Conservation (phyloP, 2,888 invertebrate genomes). For the Polydrusus pterygomalis region DNA sequence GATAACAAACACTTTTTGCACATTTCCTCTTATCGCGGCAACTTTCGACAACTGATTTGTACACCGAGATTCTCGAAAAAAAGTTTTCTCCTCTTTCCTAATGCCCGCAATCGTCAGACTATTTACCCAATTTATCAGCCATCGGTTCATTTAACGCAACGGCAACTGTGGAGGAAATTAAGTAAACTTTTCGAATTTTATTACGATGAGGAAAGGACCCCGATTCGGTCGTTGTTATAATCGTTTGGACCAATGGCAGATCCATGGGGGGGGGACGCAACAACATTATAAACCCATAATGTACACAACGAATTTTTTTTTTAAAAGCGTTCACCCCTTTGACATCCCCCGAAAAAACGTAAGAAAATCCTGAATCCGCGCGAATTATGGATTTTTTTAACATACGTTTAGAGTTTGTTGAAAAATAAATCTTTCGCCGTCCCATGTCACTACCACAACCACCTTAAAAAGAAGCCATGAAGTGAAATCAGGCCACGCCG, state of each 20-base stretch:
- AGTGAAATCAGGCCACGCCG: too few species aligned
- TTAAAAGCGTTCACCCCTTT: too few species aligned
- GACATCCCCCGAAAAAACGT: too few species aligned
- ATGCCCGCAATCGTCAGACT: slow-evolving; percentile 44
- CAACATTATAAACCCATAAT: too few species aligned
- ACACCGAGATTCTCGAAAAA: slow-evolving; percentile 18
- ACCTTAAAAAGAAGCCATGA: too few species aligned
- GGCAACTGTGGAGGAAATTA: slow-evolving; percentile 50
- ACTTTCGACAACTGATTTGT: slow-evolving; percentile 3
- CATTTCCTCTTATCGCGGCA: not conserved
- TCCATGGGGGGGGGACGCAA: too few species aligned
- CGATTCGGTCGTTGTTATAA: slow-evolving; percentile 33
- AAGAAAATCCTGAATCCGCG: too few species aligned
- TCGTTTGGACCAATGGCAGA: slow-evolving; percentile 5
- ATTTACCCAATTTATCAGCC: slow-evolving; percentile 56
- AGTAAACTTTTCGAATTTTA: slow-evolving; percentile 49
- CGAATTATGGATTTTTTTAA: too few species aligned
- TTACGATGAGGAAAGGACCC: slow-evolving; percentile 36
- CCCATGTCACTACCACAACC: too few species aligned
- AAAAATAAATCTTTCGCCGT: too few species aligned
- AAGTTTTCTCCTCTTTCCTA: slow-evolving; percentile 30
- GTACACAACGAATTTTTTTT: too few species aligned
- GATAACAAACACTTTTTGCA: not conserved
- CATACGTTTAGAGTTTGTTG: too few species aligned
- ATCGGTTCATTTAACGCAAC: slow-evolving; percentile 58